Evolutionary conservation across 2,888 invertebrate species (phyloP).

Genomic region (Artemia sinica): DNA sequence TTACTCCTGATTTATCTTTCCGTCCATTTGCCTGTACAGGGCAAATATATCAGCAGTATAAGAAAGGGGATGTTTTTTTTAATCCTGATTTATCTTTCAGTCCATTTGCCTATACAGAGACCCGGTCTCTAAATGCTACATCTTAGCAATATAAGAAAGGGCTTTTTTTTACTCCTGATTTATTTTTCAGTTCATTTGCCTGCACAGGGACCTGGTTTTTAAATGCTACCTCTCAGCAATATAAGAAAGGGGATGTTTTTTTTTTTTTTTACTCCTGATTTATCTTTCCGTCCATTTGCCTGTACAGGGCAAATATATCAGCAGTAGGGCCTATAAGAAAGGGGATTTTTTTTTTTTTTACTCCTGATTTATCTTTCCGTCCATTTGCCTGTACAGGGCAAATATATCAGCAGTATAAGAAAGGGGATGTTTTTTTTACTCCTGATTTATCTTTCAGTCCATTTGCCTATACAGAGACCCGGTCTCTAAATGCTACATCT

Average conservation of each 20-base stretch:
- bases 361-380: too few species aligned
- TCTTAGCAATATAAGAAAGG: slow-evolving; percentile 94
- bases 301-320: slow-evolving; percentile 1
- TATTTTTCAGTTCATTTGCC: background rate
- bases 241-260: slow-evolving; percentile 83
- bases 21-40: too few species aligned
- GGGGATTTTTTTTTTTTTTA: too few species aligned
- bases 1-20: too few species aligned
- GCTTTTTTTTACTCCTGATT: slow-evolving; percentile 6
- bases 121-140: slow-evolving; percentile 65
- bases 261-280: background rate
- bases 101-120: slow-evolving; percentile 14
- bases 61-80: too few species aligned
- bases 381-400: too few species aligned
- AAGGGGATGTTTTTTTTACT: too few species aligned
- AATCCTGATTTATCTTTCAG: background rate
- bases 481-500: slow-evolving; percentile 77
- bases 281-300: background rate
- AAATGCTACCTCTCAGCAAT: slow-evolving; percentile 83
- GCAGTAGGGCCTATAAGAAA: too few species aligned
- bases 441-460: background rate
- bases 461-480: slow-evolving; percentile 16
- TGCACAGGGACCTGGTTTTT: slow-evolving; percentile 42
- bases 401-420: too few species aligned
- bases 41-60: too few species aligned